These are phyloP conservation scores for Papilio demoleus DNA, from an alignment of 2,888 invertebrate species.

Conservation along the genomic window DNA sequence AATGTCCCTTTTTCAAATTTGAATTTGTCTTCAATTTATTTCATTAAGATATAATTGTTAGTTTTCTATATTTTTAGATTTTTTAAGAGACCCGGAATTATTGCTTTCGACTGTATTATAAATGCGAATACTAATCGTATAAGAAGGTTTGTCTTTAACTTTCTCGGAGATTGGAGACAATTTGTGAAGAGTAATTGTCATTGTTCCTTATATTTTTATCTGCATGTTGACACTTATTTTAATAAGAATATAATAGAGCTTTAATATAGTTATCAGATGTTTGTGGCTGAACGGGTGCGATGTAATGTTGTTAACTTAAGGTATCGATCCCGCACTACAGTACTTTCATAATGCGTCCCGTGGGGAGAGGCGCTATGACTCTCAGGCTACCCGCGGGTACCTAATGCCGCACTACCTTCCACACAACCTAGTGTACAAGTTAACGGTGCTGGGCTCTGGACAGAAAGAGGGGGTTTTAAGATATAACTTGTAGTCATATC, in stretches of 20 bases:
- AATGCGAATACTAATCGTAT: no score
- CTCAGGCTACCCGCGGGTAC: conserved; percentile 65
- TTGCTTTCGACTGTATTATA: no score
- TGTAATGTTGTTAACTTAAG: conserved; percentile 68
- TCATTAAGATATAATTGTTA: no score
- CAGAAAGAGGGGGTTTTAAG: neutral
- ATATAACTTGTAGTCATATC: neutral
- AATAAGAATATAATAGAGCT: neutral
- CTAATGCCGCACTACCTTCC: conserved; percentile 72
- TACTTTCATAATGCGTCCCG: conserved; percentile 80
- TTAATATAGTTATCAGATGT: conserved; percentile 48
- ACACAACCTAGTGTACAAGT: conserved; percentile 40
- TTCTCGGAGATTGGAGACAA: no score
- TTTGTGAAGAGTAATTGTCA: no score
- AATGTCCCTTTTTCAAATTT: no score
- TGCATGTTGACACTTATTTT: no score
- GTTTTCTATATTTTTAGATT: no score
- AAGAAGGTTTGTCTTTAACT: no score
- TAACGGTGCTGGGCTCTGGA: neutral
- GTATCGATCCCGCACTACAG: conserved; percentile 79
- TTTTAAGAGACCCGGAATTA: no score
- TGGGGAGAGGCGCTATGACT: conserved; percentile 75
- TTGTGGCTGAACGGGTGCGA: conserved; percentile 58
- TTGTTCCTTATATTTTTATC: no score
- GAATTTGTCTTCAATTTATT: no score